These are phyloP conservation scores for Astyanax mexicanus DNA, from an alignment of 2,797 vertebrate genomes.

Conservation along the genomic window DNA sequence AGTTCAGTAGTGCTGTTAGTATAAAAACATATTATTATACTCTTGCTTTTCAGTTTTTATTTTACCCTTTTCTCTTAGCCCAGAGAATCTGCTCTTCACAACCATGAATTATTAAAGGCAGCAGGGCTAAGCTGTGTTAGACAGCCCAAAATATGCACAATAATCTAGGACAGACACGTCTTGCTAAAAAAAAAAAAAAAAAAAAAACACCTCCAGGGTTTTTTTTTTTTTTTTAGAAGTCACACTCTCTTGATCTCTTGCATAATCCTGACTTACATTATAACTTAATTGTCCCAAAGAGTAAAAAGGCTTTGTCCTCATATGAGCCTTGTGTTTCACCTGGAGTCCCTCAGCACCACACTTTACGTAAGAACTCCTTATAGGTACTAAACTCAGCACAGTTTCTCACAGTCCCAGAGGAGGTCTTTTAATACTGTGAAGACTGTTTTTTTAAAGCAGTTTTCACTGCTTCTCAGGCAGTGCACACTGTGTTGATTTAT, in stretches of 20 bases:
- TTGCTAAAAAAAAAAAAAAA: neutral
- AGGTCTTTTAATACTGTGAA: neutral
- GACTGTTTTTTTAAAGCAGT: neutral
- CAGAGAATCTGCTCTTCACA: neutral
- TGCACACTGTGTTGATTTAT: no score
- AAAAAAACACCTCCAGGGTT: neutral
- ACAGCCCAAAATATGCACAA: neutral
- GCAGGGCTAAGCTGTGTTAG: neutral
- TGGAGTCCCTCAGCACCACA: neutral
- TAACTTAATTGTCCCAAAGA: constrained; percentile 1
- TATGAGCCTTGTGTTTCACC: neutral
- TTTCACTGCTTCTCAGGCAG: no score
- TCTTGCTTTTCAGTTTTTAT: no score
- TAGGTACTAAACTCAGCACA: neutral
- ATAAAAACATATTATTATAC: no score
- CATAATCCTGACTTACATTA: neutral
- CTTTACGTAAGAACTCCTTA: neutral
- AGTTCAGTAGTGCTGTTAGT: no score
- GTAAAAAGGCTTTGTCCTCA: neutral
- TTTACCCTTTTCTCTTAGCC: neutral
- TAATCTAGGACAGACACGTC: neutral
- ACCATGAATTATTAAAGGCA: neutral
- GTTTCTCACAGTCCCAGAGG: neutral
- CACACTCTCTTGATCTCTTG: neutral
- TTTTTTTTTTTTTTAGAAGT: neutral